These are phyloP conservation scores for Apostichopus leukothele DNA, from an alignment of 53 echinoderm and acorn worm genomes.

Conservation along the genomic window DNA sequence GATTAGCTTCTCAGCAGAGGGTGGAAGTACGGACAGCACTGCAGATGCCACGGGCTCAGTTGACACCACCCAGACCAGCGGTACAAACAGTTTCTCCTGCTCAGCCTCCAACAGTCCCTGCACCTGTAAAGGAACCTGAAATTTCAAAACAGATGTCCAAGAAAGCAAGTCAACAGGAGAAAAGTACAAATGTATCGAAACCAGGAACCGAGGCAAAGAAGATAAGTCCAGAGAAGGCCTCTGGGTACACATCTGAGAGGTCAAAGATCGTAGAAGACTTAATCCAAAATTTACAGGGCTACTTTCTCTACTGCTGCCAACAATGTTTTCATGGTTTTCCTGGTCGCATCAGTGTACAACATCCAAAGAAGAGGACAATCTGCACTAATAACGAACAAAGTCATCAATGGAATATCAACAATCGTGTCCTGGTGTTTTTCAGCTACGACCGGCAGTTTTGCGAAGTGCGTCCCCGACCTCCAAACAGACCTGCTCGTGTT, in stretches of 20 bases:
- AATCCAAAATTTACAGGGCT: conserved; percentile 47
- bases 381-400: conserved; percentile 60
- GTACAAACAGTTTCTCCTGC: not conserved
- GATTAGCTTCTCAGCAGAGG: not conserved
- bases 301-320: conserved; percentile 67
- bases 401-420: conserved; percentile 69
- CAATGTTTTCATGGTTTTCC: conserved; percentile 67
- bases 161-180: not conserved
- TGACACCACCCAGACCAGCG: not conserved
- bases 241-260: not conserved
- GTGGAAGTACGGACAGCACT: not conserved
- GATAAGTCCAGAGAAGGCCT: not conserved
- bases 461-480: conserved; percentile 75
- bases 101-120: not conserved
- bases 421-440: conserved; percentile 63
- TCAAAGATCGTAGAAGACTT: not conserved
- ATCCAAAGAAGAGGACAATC: not conserved
- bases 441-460: conserved; percentile 58
- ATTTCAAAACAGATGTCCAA: not conserved
- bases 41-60: not conserved
- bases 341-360: conserved; percentile 57
- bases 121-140: not conserved
- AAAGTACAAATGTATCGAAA: not conserved
- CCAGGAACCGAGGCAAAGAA: not conserved
- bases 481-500: conserved; percentile 69